These are phyloP conservation scores for Anseranas semipalmata DNA, from an alignment of 2,113 vertebrate genomes.

Conservation along the genomic window DNA sequence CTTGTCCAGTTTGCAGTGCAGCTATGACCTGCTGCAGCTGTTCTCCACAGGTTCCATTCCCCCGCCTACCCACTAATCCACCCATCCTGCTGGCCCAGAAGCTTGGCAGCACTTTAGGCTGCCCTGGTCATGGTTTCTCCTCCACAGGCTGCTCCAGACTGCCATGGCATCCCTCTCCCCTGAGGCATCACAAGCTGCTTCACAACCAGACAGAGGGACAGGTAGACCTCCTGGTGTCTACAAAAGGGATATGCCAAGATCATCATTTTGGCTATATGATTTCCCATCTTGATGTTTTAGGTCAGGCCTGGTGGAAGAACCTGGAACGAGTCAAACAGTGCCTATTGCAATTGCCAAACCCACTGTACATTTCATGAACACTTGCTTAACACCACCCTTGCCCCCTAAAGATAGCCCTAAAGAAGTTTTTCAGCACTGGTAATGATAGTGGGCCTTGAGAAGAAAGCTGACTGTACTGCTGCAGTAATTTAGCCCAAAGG, in stretches of 20 bases:
- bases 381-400: not conserved
- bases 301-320: not conserved
- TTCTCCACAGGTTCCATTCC: accelerated
- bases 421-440: not conserved
- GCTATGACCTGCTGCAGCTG: not conserved
- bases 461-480: not conserved
- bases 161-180: accelerated
- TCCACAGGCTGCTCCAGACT: not conserved
- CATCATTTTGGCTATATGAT: accelerated
- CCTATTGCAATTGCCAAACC: not conserved
- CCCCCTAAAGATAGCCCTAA: not conserved
- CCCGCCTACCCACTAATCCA: not conserved
- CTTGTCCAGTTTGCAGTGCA: not conserved
- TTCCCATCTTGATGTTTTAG: accelerated
- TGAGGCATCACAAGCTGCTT: not conserved
- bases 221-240: not conserved
- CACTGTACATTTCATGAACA: not conserved
- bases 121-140: not conserved
- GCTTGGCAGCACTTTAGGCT: not conserved
- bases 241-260: not conserved
- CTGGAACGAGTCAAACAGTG: not conserved
- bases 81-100: not conserved
- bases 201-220: accelerated
- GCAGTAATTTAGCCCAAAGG: not conserved
- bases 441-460: not conserved